Conservation (phyloP, 2,797 vertebrate species). For the Hylomyscus alleni region DNA sequence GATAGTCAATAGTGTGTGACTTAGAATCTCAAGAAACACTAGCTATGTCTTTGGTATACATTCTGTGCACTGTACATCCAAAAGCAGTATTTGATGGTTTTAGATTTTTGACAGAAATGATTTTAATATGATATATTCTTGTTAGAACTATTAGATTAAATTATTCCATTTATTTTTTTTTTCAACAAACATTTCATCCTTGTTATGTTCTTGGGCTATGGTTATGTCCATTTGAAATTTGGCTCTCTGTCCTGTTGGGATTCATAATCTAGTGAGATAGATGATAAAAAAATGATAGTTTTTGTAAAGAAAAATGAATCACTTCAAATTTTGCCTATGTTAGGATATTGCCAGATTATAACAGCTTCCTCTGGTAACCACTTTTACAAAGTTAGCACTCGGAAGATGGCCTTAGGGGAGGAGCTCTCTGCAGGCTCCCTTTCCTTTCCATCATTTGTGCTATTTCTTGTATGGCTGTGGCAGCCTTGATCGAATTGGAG, state of each 20-base stretch:
- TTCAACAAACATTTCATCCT: conserved; percentile 48
- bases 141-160: conserved; percentile 56
- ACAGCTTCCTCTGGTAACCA: neutral
- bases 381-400: conserved; percentile 18
- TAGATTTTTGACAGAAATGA: conserved; percentile 17
- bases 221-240: neutral
- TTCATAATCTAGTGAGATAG: neutral
- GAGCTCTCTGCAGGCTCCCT: neutral
- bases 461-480: conserved; percentile 43
- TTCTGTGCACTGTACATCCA: neutral
- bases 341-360: conserved; percentile 31
- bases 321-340: conserved; percentile 28
- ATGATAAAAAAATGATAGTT: conserved; percentile 15
- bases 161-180: conserved; percentile 43
- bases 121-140: conserved; percentile 12
- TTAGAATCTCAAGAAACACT: conserved; percentile 52
- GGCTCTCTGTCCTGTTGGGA: conserved; percentile 12
- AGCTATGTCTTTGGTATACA: conserved; percentile 58
- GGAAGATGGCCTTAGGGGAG: conserved; percentile 10
- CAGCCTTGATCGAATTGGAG: neutral
- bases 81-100: conserved; percentile 41
- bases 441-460: conserved; percentile 31
- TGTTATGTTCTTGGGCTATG: neutral
- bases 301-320: conserved; percentile 60
- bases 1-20: conserved; percentile 2